These are phyloP conservation scores for Morbakka virulenta DNA, from an alignment of 30 jellyfish, hydroid and myxozoan genomes.

Conservation along the genomic window DNA sequence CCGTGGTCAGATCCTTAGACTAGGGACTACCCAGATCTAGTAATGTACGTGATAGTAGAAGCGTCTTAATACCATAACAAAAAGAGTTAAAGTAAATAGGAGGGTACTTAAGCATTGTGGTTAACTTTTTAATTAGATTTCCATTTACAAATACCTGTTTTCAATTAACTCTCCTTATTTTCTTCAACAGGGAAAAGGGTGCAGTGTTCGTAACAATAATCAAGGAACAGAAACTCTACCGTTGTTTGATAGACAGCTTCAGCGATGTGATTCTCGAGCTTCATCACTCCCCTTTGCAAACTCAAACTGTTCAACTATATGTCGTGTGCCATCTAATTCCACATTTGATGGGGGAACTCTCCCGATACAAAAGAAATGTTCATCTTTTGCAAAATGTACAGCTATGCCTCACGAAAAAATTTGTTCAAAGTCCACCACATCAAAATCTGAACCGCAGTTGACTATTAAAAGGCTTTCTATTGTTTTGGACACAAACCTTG, in stretches of 20 bases:
- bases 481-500: constrained; percentile 69
- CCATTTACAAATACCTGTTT: too few species aligned
- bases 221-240: constrained; percentile 50
- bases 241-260: constrained; percentile 45
- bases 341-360: constrained; percentile 17
- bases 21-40: too few species aligned
- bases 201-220: background rate
- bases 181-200: background rate
- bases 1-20: too few species aligned
- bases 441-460: constrained; percentile 74
- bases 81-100: too few species aligned
- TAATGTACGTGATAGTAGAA: too few species aligned
- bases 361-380: constrained; percentile 43
- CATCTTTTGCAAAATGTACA: constrained; percentile 49
- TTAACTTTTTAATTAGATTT: too few species aligned
- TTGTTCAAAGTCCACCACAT: constrained; percentile 6
- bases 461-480: constrained; percentile 53
- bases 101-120: too few species aligned
- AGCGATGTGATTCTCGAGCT: constrained; percentile 65
- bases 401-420: constrained; percentile 38
- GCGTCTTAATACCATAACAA: too few species aligned
- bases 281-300: constrained; percentile 74
- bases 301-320: constrained; percentile 71
- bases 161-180: too few species aligned
- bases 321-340: constrained; percentile 66